A percentile compares a stretch with the other conserved stretches of the same genome.
Evolutionary conservation across 2,113 vertebrate genomes (phyloP).

Genomic region (Pachypanchax playfairii): DNA sequence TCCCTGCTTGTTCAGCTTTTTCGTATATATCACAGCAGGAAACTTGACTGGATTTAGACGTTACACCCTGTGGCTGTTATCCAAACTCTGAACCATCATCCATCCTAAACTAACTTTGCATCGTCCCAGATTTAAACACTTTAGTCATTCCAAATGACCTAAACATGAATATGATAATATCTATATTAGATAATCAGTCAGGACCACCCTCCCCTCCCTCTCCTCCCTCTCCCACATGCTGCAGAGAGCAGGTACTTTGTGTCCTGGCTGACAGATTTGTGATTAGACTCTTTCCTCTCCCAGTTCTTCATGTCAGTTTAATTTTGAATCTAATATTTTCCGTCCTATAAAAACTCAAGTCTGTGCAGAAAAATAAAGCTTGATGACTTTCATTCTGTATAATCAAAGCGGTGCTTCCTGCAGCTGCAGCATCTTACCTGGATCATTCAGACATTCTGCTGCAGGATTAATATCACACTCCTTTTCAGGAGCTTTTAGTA

Average conservation of each 20-base stretch:
- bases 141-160: neutral
- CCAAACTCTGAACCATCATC: neutral
- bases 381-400: too few relatives aligned
- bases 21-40: neutral
- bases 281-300: neutral
- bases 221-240: too few relatives aligned
- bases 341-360: neutral
- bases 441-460: too few relatives aligned
- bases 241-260: too few relatives aligned
- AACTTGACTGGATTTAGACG: neutral
- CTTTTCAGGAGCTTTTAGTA: too few relatives aligned
- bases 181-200: neutral
- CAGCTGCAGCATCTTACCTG: too few relatives aligned
- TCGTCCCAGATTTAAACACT: neutral
- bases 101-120: neutral
- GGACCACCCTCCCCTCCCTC: neutral
- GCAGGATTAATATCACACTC: too few relatives aligned
- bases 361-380: neutral
- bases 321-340: neutral
- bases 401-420: too few relatives aligned
- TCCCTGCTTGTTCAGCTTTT: too few relatives aligned
- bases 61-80: neutral
- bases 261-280: conserved; percentile 2
- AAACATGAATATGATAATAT: neutral
- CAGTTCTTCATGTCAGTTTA: neutral